phyloP scores from a whole-genome alignment of 2,888 invertebrate genomes.

The Caenorhabditis sp. region DNA sequence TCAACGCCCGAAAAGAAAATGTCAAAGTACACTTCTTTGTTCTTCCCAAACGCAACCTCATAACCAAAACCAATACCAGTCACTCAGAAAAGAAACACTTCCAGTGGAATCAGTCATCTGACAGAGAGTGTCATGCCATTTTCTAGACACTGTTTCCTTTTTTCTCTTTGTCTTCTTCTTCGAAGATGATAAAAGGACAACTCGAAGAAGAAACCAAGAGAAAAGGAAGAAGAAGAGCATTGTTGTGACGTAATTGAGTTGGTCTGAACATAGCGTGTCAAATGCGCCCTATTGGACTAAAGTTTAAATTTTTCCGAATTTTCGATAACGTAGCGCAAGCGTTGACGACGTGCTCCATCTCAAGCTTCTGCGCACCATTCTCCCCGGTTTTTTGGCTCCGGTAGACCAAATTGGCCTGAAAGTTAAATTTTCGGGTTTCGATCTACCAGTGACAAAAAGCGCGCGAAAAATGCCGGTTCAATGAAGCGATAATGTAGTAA shows the following conservation, averaged over 20 bases:
- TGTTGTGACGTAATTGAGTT: not conserved
- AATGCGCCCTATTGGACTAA: too few relatives aligned
- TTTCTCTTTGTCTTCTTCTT: conserved; percentile 8
- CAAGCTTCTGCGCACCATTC: too few relatives aligned
- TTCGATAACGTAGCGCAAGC: too few relatives aligned
- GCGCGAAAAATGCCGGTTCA: too few relatives aligned
- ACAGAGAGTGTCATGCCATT: conserved; percentile 29
- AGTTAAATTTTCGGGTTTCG: not conserved
- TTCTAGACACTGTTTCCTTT: conserved; percentile 18
- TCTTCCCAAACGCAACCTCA: not conserved
- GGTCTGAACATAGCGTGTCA: too few relatives aligned
- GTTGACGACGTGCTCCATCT: too few relatives aligned
- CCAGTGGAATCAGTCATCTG: conserved; percentile 28
- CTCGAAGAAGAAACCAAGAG: conserved; percentile 5
- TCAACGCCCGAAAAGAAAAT: too few relatives aligned
- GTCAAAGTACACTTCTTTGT: not conserved
- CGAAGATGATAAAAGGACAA: conserved; percentile 35
- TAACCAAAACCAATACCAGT: not conserved
- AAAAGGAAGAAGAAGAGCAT: not conserved
- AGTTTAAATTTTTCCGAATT: too few relatives aligned
- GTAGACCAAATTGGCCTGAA: too few relatives aligned
- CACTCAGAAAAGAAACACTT: not conserved
- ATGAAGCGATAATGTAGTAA: too few relatives aligned
- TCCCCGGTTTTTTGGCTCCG: too few relatives aligned
- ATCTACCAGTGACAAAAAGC: too few relatives aligned